Evolutionary conservation across 2,888 invertebrate species (phyloP), one percentile per base, ranked within the genome.

Genomic region (Lathronympha strigana): DNA sequence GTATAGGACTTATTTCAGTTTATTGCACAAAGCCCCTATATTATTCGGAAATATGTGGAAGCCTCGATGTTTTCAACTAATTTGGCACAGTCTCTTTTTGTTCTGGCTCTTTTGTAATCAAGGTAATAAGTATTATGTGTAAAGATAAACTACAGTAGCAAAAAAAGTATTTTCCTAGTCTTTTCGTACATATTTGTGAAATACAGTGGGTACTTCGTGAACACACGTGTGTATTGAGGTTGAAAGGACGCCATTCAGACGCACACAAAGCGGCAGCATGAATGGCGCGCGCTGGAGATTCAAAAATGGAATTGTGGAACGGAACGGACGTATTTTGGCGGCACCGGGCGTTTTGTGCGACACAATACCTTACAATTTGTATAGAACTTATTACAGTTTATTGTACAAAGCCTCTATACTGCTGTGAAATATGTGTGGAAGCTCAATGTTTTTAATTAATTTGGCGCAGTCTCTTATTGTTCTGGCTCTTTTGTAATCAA

Each of bases 361-460:
- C 72, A 80, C 79, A 81, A 78, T 79, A 69, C 71, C 73, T 23
- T 55, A 67, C 71, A 69, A 69, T 69, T 66, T 71, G 74, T 77
- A 78, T 73, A 72, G 74, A 76, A 76, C 78, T 77, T 75, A 76
- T 75, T 76, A 72, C 76, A 73, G 74, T 81, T 78, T 79, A 79
- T 78, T 77, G 76, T 69, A 69, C 62, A 50, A 71, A 67, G 69
- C 63, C 43, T 66, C 38, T 49, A 54, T 63, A 69, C 50, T 62
- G 60, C 62, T 17, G 45, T 60, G 64, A 60, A 64, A 67, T 11
- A 67, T 66, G 23, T 54, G 28, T 28, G 53, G 21, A 54, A 11
- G 23, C 23, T 21, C 17, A 28, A 33, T 21, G 31, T 51, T 33
- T 51, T 51, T 51, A 28, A 50, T 51, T 33, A 31, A 51, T 33